These are phyloP conservation scores for Drosophila equinoxialis DNA, from an alignment of 1,140 invertebrate species.

Conservation along the genomic window DNA sequence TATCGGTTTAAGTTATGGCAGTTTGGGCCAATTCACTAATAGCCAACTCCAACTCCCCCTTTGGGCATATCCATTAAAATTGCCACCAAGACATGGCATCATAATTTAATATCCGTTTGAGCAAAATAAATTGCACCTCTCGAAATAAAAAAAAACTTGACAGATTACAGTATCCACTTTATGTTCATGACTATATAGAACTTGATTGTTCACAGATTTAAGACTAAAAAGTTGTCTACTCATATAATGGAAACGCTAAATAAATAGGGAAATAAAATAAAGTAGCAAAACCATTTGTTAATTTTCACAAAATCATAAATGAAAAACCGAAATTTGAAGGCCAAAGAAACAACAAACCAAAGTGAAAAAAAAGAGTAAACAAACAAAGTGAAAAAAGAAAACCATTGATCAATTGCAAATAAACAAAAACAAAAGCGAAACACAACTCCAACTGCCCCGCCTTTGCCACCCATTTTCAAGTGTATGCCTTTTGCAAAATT, in stretches of 20 bases:
- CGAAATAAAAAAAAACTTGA: conserved; percentile 3
- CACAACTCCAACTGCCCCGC: not conserved
- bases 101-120: conserved; percentile 38
- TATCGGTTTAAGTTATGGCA: not conserved
- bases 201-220: conserved; percentile 49
- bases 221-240: conserved; percentile 17
- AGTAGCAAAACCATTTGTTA: conserved; percentile 42
- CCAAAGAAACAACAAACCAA: conserved; percentile 23
- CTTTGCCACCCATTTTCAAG: conserved; percentile 36
- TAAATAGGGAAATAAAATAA: conserved; percentile 43
- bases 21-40: not conserved
- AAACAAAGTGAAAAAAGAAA: conserved; percentile 38
- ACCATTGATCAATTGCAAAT: conserved; percentile 55
- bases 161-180: conserved; percentile 30
- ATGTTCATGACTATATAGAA: conserved; percentile 47
- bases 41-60: not conserved
- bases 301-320: conserved; percentile 62
- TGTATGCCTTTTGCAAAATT: conserved; percentile 32
- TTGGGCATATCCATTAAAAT: conserved; percentile 38
- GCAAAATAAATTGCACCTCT: conserved; percentile 46
- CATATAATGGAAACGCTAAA: conserved; percentile 8
- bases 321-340: conserved; percentile 62
- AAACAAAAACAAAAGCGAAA: conserved; percentile 20
- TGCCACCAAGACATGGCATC: conserved; percentile 12
- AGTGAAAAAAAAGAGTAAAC: conserved; percentile 29